Base-by-base conservation (phyloP, 2,113 vertebrate species). In the Garra rufa region DNA sequence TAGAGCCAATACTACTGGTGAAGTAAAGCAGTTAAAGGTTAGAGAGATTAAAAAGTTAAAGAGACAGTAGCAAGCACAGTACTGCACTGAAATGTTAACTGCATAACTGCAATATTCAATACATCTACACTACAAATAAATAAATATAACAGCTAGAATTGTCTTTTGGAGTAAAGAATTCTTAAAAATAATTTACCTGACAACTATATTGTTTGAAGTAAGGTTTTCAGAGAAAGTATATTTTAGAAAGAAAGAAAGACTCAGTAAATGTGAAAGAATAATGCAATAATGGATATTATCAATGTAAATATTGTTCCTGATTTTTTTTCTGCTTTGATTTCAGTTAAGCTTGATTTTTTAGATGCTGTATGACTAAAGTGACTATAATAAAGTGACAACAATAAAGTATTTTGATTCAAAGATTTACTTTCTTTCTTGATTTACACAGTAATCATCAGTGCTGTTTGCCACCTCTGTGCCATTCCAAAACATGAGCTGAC, bases 401-500 rank as follows among this genome's bases (percentile, higher is more conserved):
- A 70, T 17, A 1, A 67, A 9, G 28, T 67, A n/a, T 70, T 10
- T 38, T 70, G 67, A 43, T 71, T 71, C 4, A 71, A 43, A n/a
- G 38, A n/a, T 70, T 43, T 70, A 43, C 67, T 70, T 43, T n/a
- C 63, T 67, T n/a, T 71, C 38, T n/a, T 24, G 38, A 71, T 24
- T 44, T 71, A 44, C 69, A 70, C 19, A 43, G 38, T 70, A 70
- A 70, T 70, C 67, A 70, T 43, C 34, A 71, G 38, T 14, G 67
- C 67, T 41, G 34, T 38, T 10, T 19, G 8, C 17, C 30, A 69
- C 8, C 28, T 69, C 30, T 69, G 1, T 38, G 67, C 19, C 38
- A 71, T 44, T 24, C 21, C 21, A 71, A 71, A 71, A 71, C 19
- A 0, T n/a, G 21, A 14, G 69, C 0, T 71, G 41, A 1, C 50